phyloP scores from a whole-genome alignment of 2,113 vertebrate genomes.

The Cyprinodon brontotheroides region DNA sequence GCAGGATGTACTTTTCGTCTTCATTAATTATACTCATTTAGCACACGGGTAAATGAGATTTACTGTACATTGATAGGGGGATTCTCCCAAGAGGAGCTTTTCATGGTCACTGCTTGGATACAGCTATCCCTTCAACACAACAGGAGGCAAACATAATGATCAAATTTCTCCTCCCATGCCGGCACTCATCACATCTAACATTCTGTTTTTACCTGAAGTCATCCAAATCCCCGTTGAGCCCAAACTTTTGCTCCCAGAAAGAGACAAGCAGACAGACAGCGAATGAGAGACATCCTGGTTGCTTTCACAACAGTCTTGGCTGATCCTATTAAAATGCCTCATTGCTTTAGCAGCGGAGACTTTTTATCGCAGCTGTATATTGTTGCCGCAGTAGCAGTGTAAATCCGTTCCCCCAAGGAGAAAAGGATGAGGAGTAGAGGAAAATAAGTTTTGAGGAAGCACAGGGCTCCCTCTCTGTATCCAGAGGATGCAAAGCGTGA shows the following conservation, averaged over 20 bases:
- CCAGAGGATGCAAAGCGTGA: slow-evolving; percentile 62
- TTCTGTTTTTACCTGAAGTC: slow-evolving; percentile 67
- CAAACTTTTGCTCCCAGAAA: slow-evolving; percentile 53
- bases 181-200: slow-evolving; percentile 45
- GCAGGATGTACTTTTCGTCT: slow-evolving; percentile 22
- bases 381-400: slow-evolving; percentile 68
- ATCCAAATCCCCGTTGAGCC: slow-evolving; percentile 55
- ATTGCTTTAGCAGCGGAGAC: slow-evolving; percentile 69
- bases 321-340: slow-evolving; percentile 77
- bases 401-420: slow-evolving; percentile 61
- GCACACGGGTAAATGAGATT: slow-evolving; percentile 16
- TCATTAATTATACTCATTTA: slow-evolving; percentile 25
- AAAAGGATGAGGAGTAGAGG: slow-evolving; percentile 57
- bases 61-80: slow-evolving; percentile 20
- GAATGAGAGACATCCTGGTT: slow-evolving; percentile 33
- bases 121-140: slow-evolving; percentile 25
- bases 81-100: slow-evolving; percentile 32
- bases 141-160: slow-evolving; percentile 62
- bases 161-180: slow-evolving; percentile 34
- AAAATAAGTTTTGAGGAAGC: slow-evolving; percentile 68
- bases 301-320: slow-evolving; percentile 58
- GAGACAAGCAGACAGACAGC: slow-evolving; percentile 35
- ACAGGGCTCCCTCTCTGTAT: slow-evolving; percentile 36
- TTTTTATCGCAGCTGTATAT: slow-evolving; percentile 63
- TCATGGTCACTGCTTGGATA: slow-evolving; percentile 29